Conservation (phyloP, 2,113 vertebrate genomes). For the Scomber scombrus region DNA sequence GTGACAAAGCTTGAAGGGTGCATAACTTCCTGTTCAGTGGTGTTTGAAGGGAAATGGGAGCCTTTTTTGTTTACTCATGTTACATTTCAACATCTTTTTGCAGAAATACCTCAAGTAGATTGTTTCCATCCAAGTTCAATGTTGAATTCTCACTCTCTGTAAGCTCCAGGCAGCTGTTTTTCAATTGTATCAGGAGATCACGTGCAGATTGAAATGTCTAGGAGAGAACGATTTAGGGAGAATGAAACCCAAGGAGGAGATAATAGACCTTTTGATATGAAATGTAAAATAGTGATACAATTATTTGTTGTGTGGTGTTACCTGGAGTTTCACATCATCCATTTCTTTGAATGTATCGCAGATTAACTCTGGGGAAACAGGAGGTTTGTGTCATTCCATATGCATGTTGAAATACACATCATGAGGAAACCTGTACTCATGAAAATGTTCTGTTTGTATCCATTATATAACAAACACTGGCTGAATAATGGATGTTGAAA, state of each 20-base stretch:
- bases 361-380: constrained; percentile 67
- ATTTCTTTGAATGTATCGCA: constrained; percentile 53
- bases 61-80: no score
- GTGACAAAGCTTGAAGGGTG: constrained; percentile 7
- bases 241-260: constrained; percentile 1
- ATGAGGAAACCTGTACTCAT: not conserved
- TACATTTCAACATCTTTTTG: not conserved
- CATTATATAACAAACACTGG: constrained; percentile 3
- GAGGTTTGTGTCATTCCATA: not conserved
- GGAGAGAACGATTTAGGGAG: not conserved
- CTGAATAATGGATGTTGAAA: not conserved
- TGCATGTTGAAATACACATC: not conserved
- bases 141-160: constrained; percentile 2
- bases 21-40: constrained; percentile 10
- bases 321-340: constrained; percentile 17
- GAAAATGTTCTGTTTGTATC: constrained; percentile 5
- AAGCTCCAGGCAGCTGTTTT: constrained; percentile 42
- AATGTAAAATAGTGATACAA: not conserved
- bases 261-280: not conserved
- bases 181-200: constrained; percentile 21
- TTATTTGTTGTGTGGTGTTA: constrained; percentile 27
- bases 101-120: constrained; percentile 66
- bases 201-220: constrained; percentile 28
- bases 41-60: not conserved
- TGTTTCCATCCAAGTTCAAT: not conserved